These are phyloP conservation scores for Paracyprichromis sp. DNA, from an alignment of 2,113 vertebrate genomes.

Conservation along the genomic window DNA sequence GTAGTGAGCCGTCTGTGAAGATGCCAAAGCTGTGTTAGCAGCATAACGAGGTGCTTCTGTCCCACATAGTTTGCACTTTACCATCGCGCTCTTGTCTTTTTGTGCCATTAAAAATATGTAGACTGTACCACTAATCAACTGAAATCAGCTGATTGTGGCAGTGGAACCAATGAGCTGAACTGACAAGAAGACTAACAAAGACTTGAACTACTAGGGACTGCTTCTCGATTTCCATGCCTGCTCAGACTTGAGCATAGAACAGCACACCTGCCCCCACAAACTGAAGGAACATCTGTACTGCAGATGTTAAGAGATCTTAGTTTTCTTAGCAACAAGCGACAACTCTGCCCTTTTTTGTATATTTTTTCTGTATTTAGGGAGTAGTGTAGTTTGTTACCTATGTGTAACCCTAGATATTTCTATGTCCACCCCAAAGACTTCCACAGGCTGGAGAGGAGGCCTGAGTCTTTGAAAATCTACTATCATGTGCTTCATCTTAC, in stretches of 20 bases:
- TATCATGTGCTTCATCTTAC: not conserved
- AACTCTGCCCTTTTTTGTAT: not conserved
- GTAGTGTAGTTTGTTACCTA: rapidly evolving
- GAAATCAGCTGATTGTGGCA: not conserved
- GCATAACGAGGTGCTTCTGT: not conserved
- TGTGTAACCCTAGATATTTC: not conserved
- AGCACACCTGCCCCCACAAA: too few relatives aligned
- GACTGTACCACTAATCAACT: not conserved
- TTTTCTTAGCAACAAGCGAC: rapidly evolving
- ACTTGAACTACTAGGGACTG: rapidly evolving
- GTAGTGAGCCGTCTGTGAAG: rapidly evolving
- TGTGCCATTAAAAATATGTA: not conserved
- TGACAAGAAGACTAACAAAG: not conserved
- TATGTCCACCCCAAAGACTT: not conserved
- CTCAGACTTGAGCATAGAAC: not conserved
- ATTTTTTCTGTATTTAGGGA: rapidly evolving
- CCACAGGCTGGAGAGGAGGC: not conserved
- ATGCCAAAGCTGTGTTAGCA: not conserved
- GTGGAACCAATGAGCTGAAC: not conserved
- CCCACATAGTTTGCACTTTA: not conserved
- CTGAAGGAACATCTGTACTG: not conserved
- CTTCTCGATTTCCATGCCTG: not conserved
- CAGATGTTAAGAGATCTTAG: not conserved
- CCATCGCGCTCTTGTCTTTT: not conserved
- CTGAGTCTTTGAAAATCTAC: rapidly evolving